A percentile compares a stretch with the other conserved stretches of the same genome.
These are phyloP conservation scores for Laterallus jamaicensis DNA, from an alignment of 2,113 vertebrate genomes.

Conservation along the genomic window DNA sequence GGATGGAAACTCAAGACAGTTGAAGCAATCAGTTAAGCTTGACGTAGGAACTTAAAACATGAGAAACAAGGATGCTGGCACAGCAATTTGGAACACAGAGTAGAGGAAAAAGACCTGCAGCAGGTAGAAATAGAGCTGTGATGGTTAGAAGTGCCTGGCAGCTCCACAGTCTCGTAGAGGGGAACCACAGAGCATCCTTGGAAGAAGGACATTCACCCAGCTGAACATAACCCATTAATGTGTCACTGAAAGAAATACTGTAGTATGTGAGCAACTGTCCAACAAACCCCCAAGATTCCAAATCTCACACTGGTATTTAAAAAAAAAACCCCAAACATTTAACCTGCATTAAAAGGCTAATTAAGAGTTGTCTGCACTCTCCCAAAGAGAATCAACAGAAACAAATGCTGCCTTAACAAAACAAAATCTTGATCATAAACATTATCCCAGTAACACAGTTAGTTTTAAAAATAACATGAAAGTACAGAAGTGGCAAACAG, in stretches of 20 bases:
- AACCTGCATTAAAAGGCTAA: background rate
- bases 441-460: background rate
- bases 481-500: background rate
- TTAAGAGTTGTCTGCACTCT: background rate
- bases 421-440: background rate
- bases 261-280: background rate
- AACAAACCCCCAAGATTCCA: background rate
- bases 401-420: background rate
- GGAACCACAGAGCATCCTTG: background rate
- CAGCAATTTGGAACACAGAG: background rate
- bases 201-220: background rate
- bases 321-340: background rate
- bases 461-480: background rate
- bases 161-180: background rate
- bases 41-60: fast-evolving
- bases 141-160: background rate
- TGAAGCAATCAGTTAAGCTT: background rate
- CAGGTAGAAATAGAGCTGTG: background rate
- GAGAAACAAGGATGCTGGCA: background rate
- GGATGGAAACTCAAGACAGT: background rate
- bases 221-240: fast-evolving
- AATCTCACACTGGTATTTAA: background rate
- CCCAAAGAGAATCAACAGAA: background rate
- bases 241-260: background rate
- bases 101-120: background rate